Conservation (phyloP, 35 echinoderm and acorn worm species). For the Acanthaster planci region DNA sequence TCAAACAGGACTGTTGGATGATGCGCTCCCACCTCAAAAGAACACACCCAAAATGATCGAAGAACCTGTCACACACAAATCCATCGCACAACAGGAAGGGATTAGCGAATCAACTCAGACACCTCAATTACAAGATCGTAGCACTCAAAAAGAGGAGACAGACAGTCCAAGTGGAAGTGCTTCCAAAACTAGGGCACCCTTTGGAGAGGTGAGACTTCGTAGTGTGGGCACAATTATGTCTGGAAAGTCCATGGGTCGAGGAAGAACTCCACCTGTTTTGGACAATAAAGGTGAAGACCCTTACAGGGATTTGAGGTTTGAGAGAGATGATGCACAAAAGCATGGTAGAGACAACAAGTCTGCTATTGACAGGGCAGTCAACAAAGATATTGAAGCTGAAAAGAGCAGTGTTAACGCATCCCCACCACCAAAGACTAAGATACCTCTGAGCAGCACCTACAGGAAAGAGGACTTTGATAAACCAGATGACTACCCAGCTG, state of each 20-base stretch:
- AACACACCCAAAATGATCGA: neutral
- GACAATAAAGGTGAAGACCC: neutral
- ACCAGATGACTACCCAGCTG: neutral
- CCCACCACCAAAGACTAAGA: neutral
- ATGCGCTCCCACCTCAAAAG: neutral
- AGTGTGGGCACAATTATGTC: constrained; percentile 15
- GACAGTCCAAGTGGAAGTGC: constrained; percentile 16
- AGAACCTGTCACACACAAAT: constrained; percentile 30
- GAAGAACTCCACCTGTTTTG: neutral
- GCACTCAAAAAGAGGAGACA: neutral
- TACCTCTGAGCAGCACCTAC: neutral
- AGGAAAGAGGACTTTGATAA: constrained; percentile 2
- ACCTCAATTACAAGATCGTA: neutral
- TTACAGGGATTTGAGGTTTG: constrained; percentile 28
- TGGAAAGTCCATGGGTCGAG: neutral
- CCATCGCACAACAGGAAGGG: constrained; percentile 36
- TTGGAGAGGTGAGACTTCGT: constrained; percentile 3
- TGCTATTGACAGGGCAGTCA: neutral
- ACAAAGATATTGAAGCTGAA: constrained; percentile 8
- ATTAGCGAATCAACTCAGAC: constrained; percentile 18
- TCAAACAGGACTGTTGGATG: neutral
- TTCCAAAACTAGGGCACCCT: constrained; percentile 5
- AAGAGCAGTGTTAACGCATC: neutral
- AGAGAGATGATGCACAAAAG: neutral
- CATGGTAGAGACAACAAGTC: constrained; percentile 23